Conservation (phyloP, 2,113 vertebrate species). For the Pelvicachromis taeniatus region DNA sequence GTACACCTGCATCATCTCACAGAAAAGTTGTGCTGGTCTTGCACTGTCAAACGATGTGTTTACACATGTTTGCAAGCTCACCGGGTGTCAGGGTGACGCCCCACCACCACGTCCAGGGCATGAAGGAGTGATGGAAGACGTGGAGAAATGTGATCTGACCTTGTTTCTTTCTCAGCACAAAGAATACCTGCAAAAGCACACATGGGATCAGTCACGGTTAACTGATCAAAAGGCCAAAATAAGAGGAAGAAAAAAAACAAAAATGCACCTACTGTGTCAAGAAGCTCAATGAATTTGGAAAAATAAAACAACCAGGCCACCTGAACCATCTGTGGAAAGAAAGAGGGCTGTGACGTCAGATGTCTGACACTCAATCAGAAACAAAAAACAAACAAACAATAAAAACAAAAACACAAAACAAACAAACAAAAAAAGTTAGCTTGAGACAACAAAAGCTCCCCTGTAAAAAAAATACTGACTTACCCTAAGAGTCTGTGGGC, state of each 20-base stretch:
- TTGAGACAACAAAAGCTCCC: neutral
- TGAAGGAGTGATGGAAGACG: constrained; percentile 94
- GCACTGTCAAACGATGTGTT: neutral
- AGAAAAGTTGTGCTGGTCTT: neutral
- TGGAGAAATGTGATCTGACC: constrained; percentile 96
- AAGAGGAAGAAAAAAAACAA: neutral
- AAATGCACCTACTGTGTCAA: constrained; percentile 85
- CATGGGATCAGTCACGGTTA: neutral
- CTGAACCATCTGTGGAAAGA: constrained; percentile 81
- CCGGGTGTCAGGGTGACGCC: constrained; percentile 88
- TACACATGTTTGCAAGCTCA: constrained; percentile 51
- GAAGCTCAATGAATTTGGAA: constrained; percentile 88
- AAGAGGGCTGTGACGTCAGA: neutral
- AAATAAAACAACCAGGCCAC: constrained; percentile 80
- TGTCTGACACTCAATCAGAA: neutral
- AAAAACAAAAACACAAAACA: no score
- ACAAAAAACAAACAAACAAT: neutral
- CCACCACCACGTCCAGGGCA: constrained; percentile 99
- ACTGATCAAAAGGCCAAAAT: neutral
- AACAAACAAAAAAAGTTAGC: no score
- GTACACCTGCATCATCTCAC: neutral
- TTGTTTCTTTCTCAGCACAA: constrained; percentile 94
- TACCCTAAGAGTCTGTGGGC: constrained; percentile 84
- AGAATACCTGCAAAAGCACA: constrained; percentile 76
- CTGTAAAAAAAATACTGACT: constrained; percentile 28